Percentiles rank a stretch among this genome's conserved stretches.
Evolutionary conservation across 1,140 invertebrate genomes (phyloP).

Genomic region (Drosophila novamexicana): DNA sequence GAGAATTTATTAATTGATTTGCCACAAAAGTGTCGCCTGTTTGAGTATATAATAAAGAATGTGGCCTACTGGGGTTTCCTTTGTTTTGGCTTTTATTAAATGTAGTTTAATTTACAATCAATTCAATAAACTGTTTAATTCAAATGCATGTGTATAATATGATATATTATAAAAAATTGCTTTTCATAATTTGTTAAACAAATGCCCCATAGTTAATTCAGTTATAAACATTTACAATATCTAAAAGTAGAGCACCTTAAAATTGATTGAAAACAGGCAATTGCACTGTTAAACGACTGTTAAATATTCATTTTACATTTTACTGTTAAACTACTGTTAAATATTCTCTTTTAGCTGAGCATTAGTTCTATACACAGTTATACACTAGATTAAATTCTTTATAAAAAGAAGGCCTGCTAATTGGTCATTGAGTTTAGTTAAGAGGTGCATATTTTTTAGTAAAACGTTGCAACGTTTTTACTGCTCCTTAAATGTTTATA

Average conservation of each 20-base stretch:
- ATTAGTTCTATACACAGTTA: conserved; percentile 27
- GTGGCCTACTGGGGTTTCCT: not conserved
- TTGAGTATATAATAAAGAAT: not conserved
- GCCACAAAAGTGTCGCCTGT: conserved; percentile 5
- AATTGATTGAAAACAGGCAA: conserved; percentile 27
- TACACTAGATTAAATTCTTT: conserved; percentile 35
- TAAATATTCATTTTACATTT: conserved; percentile 12
- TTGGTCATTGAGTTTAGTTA: conserved; percentile 33
- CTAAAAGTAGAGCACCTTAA: conserved; percentile 50
- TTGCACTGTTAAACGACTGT: conserved; percentile 10
- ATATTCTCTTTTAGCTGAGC: conserved; percentile 28
- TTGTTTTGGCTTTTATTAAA: conserved; percentile 9
- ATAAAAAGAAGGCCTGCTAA: conserved; percentile 43
- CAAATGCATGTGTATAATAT: conserved; percentile 7
- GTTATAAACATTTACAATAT: conserved; percentile 42
- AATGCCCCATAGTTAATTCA: conserved; percentile 37
- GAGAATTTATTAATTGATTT: conserved; percentile 30
- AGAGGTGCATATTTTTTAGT: conserved; percentile 10
- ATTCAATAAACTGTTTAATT: conserved; percentile 33
- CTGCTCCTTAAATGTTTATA: not conserved
- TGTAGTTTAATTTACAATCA: conserved; percentile 25
- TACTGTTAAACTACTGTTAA: conserved; percentile 9
- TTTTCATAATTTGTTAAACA: conserved; percentile 33
- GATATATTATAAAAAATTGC: conserved; percentile 24
- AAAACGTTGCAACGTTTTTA: no score